These are phyloP conservation scores for Planococcus citri DNA, from an alignment of 1,140 invertebrate species.

Conservation along the genomic window DNA sequence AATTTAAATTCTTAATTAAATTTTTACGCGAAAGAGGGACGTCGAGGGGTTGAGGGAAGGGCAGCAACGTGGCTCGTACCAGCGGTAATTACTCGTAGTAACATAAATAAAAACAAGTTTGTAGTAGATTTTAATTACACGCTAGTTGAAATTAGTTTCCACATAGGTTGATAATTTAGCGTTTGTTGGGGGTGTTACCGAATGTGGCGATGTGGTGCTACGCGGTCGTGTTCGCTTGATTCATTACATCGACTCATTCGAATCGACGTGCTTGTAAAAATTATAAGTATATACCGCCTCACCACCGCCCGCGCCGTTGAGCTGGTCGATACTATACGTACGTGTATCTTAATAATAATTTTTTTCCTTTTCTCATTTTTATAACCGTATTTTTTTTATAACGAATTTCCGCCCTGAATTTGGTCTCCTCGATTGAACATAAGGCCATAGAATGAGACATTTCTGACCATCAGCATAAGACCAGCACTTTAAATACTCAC, in stretches of 20 bases:
- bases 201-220: not conserved
- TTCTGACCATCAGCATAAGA: too few species aligned
- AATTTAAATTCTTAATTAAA: not conserved
- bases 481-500: too few species aligned
- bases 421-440: too few species aligned
- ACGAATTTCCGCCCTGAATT: too few species aligned
- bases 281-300: too few species aligned
- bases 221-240: not conserved
- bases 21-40: not conserved
- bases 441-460: too few species aligned
- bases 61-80: not conserved
- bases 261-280: not conserved
- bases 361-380: too few species aligned
- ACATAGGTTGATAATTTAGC: not conserved
- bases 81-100: not conserved
- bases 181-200: not conserved
- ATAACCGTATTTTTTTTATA: too few species aligned
- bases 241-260: not conserved
- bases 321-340: too few species aligned
- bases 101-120: slow-evolving; percentile 8
- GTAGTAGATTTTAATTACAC: not conserved
- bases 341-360: too few species aligned
- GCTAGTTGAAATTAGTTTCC: slow-evolving; percentile 1
- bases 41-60: too few species aligned
- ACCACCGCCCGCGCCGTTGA: not conserved